Base-by-base conservation (phyloP, 2,888 invertebrate species). In the Galerucella pusilla region DNA sequence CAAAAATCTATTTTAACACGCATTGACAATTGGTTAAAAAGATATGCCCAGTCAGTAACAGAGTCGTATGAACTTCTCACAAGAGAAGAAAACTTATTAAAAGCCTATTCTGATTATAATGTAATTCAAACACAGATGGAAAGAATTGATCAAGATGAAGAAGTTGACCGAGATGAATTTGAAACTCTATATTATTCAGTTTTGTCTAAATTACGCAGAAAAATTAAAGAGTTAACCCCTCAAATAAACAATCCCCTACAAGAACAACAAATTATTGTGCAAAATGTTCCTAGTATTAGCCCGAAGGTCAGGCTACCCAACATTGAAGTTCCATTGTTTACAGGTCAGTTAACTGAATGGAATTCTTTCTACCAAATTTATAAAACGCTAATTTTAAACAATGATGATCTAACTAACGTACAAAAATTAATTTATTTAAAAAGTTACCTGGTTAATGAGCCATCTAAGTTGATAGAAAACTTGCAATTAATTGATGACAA, bases 391-490 rank as follows among this genome's bases (percentile, higher is more conserved):
- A 66, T 75, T 25, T 52, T 46, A 10, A 73, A 54, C 7, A 76
- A 76, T 61, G 16, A 11, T 2, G 69, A 60, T 42, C 25, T 76
- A 9, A 63, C 45, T 49, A 49, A 73, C 16, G 25, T 70, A 4
- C 67, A 76, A 61, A 64, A 59, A 54, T 65, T 73, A 12, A 70
- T 76, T 45, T 76, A 76, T 42, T 14, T 76, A 9, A 73, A 70
- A 59, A 11, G 49, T 14, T 46, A n/a, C 9, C 49, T 73, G 5
- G 12, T 1, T 4, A 42, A 65, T 35, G 70, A 68, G 66, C 66
- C 69, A 28, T 28, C 73, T 10, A 72, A 68, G 9, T 49, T 73
- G 52, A 75, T 75, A 28, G 65, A 46, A 20, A 54, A 64, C 20
- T 54, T 75, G 16, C 49, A 63, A 35, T 7, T 75, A 42, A 72